Evolutionary conservation across 2,797 vertebrate species (phyloP).

Genomic region (Limnodromus scolopaceus): DNA sequence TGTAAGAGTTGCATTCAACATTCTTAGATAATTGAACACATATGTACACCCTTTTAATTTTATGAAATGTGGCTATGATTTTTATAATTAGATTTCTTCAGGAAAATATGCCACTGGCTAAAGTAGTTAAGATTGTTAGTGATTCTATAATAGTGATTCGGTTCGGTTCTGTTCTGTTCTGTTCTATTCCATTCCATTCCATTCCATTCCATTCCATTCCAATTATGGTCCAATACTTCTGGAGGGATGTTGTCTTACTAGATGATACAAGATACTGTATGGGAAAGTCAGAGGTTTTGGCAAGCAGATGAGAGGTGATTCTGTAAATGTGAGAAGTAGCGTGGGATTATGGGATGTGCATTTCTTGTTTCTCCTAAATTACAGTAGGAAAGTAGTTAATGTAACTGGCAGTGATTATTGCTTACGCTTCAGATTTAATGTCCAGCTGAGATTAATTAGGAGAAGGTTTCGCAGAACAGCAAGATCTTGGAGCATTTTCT

Average conservation of each 20-base stretch:
- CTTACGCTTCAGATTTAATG: slow-evolving; percentile 14
- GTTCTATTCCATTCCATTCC: background rate
- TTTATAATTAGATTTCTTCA: background rate
- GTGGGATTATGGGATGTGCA: background rate
- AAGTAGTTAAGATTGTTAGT: background rate
- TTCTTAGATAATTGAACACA: background rate
- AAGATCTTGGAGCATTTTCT: background rate
- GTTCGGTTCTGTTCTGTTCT: background rate
- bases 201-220: background rate
- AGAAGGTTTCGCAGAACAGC: background rate
- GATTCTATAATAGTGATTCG: background rate
- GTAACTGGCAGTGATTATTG: slow-evolving; percentile 8
- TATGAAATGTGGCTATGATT: background rate
- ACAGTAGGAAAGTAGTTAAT: background rate
- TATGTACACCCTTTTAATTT: background rate
- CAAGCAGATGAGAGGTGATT: background rate
- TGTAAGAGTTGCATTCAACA: background rate
- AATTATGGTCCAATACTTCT: background rate
- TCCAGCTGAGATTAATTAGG: slow-evolving; percentile 40
- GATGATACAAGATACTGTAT: background rate
- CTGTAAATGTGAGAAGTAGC: background rate
- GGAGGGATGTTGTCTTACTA: background rate
- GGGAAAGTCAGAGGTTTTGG: background rate
- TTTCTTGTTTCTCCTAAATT: slow-evolving; percentile 22
- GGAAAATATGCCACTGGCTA: background rate